Conservation (phyloP, 2,888 invertebrate genomes). For the Morinoia aosen region DNA sequence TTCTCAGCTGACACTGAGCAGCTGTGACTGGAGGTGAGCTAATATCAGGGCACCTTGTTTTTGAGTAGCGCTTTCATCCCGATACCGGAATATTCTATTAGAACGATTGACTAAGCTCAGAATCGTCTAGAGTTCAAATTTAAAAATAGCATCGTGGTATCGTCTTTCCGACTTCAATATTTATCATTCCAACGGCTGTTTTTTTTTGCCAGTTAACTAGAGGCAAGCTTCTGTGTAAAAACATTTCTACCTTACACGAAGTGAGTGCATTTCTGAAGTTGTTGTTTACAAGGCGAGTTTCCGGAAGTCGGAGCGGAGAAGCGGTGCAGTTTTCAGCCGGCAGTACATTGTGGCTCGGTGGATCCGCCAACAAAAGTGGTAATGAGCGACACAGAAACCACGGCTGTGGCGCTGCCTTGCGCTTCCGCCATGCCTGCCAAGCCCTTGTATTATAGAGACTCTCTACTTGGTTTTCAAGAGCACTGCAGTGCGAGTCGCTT, state of each 20-base stretch:
- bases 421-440: background rate
- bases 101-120: background rate
- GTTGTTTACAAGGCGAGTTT: background rate
- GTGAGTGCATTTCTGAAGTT: background rate
- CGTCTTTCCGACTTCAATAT: background rate
- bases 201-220: background rate
- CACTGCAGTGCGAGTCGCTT: background rate
- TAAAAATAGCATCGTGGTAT: background rate
- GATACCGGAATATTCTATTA: background rate
- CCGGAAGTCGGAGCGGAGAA: conserved; percentile 19
- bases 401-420: background rate
- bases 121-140: background rate
- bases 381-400: conserved; percentile 14
- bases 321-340: conserved; percentile 28
- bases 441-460: background rate
- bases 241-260: background rate
- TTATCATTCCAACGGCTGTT: background rate
- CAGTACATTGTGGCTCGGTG: background rate
- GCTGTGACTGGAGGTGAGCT: background rate
- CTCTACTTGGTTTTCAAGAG: background rate
- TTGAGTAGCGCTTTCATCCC: background rate
- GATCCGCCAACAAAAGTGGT: conserved; percentile 33
- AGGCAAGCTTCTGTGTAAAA: background rate
- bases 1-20: background rate
- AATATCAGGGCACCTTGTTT: background rate